Percentiles rank a stretch among this genome's conserved stretches.
Conservation (phyloP, 2,797 vertebrate species). For the Trachurus trachurus region DNA sequence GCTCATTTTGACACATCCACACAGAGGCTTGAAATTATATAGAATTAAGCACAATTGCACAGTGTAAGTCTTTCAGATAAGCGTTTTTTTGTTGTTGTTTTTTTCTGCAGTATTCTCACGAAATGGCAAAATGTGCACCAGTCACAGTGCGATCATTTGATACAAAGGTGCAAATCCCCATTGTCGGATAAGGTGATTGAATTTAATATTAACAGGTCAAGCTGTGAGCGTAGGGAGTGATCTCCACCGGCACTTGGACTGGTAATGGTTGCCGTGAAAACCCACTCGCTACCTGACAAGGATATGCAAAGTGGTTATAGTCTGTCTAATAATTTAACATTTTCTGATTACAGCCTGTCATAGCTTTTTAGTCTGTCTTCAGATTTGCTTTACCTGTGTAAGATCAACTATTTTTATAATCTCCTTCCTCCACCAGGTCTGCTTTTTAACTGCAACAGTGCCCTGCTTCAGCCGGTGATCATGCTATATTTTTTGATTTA, state of each 20-base stretch:
- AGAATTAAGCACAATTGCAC: conserved; percentile 64
- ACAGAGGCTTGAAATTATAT: conserved; percentile 60
- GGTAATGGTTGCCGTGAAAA: conserved; percentile 24
- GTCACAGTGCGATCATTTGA: conserved; percentile 49
- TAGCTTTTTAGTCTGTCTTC: conserved; percentile 16
- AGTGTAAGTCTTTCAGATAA: conserved; percentile 54
- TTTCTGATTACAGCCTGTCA: conserved; percentile 1
- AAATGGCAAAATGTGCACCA: conserved; percentile 36
- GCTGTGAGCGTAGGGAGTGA: conserved; percentile 37
- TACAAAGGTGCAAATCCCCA: conserved; percentile 38
- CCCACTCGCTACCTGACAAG: conserved; percentile 12
- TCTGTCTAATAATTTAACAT: background rate
- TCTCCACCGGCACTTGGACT: conserved; percentile 46
- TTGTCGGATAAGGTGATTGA: conserved; percentile 46
- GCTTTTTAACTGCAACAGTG: conserved; percentile 23
- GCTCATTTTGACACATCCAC: conserved; percentile 68
- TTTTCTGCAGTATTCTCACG: conserved; percentile 19
- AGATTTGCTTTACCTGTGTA: background rate
- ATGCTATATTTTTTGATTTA: conserved; percentile 65
- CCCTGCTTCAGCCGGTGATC: conserved; percentile 15
- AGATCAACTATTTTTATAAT: conserved; percentile 18
- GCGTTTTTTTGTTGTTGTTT: conserved; percentile 57
- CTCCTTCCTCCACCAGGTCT: conserved; percentile 27
- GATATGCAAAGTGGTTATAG: conserved; percentile 15
- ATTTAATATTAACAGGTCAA: conserved; percentile 62